Evolutionary conservation across 2,113 vertebrate species (phyloP).

Genomic region (Taxidea taxus): DNA sequence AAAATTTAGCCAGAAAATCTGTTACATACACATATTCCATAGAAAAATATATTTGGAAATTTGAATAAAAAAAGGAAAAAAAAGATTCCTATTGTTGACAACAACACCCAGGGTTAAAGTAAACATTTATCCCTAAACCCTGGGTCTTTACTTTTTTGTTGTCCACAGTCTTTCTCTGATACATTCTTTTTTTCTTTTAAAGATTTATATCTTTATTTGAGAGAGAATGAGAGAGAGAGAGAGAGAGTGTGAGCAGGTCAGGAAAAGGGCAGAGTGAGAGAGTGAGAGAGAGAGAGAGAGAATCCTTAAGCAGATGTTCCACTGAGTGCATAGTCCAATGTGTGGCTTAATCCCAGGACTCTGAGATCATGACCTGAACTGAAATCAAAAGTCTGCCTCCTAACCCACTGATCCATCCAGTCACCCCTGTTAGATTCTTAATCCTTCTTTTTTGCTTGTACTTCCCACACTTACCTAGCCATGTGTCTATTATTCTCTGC

Average conservation of each 20-base stretch:
- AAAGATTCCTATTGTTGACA: background rate
- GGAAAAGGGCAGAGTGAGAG: background rate
- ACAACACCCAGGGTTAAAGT: background rate
- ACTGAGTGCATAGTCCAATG: background rate
- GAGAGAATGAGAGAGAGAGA: too few relatives aligned
- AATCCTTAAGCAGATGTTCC: background rate
- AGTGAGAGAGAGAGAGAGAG: background rate
- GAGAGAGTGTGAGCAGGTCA: background rate
- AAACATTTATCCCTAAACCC: background rate
- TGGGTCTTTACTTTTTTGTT: background rate
- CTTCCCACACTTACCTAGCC: background rate
- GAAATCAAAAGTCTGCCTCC: background rate
- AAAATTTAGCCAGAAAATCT: background rate
- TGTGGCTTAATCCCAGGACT: background rate
- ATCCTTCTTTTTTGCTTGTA: background rate
- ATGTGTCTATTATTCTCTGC: background rate
- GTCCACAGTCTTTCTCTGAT: background rate
- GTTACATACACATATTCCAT: background rate
- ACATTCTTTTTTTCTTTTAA: background rate
- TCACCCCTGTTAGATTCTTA: background rate
- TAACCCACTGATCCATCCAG: background rate
- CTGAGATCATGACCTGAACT: background rate
- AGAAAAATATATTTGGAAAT: background rate
- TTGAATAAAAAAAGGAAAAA: background rate
- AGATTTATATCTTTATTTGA: too few relatives aligned